Evolutionary conservation across 2,797 vertebrate species (phyloP).

Genomic region (Carapus acus): DNA sequence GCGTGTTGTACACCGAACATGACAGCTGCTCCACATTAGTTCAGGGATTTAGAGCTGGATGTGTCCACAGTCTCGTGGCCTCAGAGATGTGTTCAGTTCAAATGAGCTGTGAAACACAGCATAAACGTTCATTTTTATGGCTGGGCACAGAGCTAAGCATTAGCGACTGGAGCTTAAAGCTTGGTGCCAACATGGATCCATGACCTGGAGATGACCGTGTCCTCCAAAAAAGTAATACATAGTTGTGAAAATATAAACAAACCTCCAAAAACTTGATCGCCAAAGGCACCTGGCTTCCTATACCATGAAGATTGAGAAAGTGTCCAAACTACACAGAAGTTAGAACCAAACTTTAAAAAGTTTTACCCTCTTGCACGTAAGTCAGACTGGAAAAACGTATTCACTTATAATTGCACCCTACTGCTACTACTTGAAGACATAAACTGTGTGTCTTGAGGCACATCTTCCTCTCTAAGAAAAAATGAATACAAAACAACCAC

Average conservation of each 20-base stretch:
- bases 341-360: no score
- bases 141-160: constrained; percentile 29
- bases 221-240: neutral
- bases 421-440: no score
- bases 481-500: no score
- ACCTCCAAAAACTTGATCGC: no score
- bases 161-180: constrained; percentile 27
- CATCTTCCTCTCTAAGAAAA: no score
- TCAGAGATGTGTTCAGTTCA: constrained; percentile 56
- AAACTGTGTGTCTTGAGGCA: no score
- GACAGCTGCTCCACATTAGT: constrained; percentile 68
- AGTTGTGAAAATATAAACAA: neutral
- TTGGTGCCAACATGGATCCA: constrained; percentile 15
- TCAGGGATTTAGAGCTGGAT: constrained; percentile 54
- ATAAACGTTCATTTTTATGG: constrained; percentile 46
- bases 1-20: constrained; percentile 49
- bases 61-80: constrained; percentile 56
- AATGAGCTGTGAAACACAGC: constrained; percentile 60
- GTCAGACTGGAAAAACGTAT: no score
- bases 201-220: constrained; percentile 10
- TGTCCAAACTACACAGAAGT: no score
- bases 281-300: no score
- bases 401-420: no score
- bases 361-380: no score
- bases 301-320: no score